These are phyloP conservation scores for Cariama cristata DNA, from an alignment of 2,113 vertebrate species.

Conservation along the genomic window DNA sequence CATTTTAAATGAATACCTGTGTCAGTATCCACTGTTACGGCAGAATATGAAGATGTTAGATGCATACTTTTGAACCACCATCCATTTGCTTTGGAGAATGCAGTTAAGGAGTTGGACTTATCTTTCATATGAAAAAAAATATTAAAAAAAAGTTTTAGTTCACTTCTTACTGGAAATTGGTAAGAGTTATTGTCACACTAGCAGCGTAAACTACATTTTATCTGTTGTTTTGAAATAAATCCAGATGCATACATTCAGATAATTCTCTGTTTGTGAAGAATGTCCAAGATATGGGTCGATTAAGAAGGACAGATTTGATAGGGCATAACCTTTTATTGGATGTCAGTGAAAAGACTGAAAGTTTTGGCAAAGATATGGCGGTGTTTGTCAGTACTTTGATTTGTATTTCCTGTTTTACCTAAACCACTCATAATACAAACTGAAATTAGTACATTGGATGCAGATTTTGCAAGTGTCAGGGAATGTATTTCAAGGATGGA, in stretches of 20 bases:
- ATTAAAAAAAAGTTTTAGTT: neutral
- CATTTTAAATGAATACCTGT: neutral
- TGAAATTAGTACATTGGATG: neutral
- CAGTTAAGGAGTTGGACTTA: neutral
- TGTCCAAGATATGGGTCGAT: fast-evolving
- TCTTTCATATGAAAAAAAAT: neutral
- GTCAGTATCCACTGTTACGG: neutral
- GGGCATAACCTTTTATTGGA: neutral
- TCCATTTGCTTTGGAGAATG: neutral
- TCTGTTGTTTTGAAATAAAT: neutral
- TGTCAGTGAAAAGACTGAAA: neutral
- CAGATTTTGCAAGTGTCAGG: neutral
- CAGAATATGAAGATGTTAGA: neutral
- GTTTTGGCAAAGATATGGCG: neutral
- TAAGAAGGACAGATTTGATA: neutral
- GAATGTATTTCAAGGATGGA: neutral
- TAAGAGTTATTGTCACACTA: neutral
- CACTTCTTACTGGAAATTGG: neutral
- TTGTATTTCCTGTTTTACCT: neutral
- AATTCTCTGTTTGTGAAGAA: neutral
- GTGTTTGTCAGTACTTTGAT: neutral
- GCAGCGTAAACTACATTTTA: neutral
- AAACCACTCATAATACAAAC: neutral
- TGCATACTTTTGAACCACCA: neutral
- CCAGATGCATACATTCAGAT: neutral